These are phyloP conservation scores for Ephialtes manifestator DNA, from an alignment of 2,888 invertebrate genomes.

Conservation along the genomic window DNA sequence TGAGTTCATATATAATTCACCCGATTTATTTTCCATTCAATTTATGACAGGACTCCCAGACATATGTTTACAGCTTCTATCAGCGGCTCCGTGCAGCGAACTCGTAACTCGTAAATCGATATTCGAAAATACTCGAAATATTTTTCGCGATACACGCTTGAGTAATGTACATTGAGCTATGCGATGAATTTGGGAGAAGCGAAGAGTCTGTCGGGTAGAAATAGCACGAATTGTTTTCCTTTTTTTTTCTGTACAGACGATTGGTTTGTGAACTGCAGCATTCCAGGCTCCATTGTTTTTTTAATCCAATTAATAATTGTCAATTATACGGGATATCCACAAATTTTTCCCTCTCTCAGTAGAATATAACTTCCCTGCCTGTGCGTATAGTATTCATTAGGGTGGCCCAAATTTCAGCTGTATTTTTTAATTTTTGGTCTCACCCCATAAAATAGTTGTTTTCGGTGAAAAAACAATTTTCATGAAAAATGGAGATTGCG, in stretches of 20 bases:
- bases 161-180: background rate
- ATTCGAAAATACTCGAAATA: conserved; percentile 18
- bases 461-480: too few species aligned
- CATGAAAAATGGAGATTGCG: too few species aligned
- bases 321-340: conserved; percentile 18
- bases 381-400: background rate
- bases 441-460: too few species aligned
- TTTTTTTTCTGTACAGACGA: background rate
- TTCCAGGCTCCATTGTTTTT: background rate
- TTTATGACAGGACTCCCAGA: conserved; percentile 29
- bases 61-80: background rate
- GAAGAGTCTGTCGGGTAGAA: background rate
- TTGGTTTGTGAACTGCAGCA: background rate
- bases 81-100: background rate
- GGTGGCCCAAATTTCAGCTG: too few species aligned
- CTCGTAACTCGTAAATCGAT: conserved; percentile 38
- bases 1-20: conserved; percentile 51
- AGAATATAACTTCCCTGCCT: background rate
- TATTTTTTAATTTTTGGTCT: too few species aligned
- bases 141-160: conserved; percentile 34
- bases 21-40: conserved; percentile 35
- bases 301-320: conserved; percentile 15
- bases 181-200: background rate
- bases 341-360: background rate
- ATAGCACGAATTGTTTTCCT: conserved; percentile 1